Conservation (phyloP, 2,797 vertebrate species). For the Lacerta agilis region DNA sequence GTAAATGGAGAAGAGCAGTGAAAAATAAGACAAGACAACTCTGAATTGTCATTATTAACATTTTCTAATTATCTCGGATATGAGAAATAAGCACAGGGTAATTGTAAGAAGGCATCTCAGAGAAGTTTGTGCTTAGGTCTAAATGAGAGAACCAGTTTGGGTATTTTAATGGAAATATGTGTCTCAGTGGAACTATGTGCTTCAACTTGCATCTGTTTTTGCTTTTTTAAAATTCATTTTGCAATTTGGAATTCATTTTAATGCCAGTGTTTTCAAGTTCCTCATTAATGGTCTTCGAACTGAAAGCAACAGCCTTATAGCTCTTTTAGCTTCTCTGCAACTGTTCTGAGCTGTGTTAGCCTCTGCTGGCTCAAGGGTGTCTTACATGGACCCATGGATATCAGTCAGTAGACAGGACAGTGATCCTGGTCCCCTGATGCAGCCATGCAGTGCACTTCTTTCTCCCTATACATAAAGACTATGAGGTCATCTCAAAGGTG, state of each 20-base stretch:
- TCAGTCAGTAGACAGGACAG: background rate
- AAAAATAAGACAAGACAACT: slow-evolving; percentile 52
- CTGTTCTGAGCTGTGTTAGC: too few relatives aligned
- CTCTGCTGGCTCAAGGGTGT: background rate
- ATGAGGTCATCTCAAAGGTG: background rate
- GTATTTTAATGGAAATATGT: slow-evolving; percentile 1
- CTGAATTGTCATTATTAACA: slow-evolving; percentile 50
- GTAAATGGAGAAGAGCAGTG: slow-evolving; percentile 23
- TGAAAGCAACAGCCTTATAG: background rate
- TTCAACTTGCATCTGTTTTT: background rate
- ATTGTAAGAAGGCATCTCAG: slow-evolving; percentile 30
- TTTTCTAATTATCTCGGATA: slow-evolving; percentile 32
- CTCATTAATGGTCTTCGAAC: background rate
- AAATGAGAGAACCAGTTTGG: slow-evolving; percentile 17
- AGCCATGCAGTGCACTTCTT: background rate
- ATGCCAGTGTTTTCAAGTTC: slow-evolving; percentile 11
- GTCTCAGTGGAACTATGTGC: background rate
- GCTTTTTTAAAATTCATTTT: background rate
- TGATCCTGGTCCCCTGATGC: too few relatives aligned
- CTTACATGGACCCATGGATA: background rate
- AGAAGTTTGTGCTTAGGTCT: background rate
- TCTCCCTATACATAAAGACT: background rate
- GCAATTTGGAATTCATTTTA: slow-evolving; percentile 3
- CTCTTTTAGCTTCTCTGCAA: background rate
- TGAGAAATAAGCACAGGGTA: slow-evolving; percentile 33